phyloP scores from a whole-genome alignment of 2,113 vertebrate species.

The Thermophis baileyi region DNA sequence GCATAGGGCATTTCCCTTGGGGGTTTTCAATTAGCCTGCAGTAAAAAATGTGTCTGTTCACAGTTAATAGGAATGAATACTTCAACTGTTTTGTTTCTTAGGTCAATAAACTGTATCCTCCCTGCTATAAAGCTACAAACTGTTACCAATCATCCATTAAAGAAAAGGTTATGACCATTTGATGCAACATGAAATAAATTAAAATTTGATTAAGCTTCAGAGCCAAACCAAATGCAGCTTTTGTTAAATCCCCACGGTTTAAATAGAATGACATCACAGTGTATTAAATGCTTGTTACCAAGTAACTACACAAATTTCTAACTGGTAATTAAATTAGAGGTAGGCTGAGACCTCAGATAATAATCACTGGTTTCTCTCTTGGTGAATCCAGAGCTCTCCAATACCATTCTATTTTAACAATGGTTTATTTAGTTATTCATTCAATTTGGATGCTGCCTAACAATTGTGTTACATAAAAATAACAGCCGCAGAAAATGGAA shows the following conservation, averaged over 20 bases:
- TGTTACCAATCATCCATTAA: not conserved
- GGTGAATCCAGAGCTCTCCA: not conserved
- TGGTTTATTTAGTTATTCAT: not conserved
- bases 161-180: slow-evolving; percentile 17
- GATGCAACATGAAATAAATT: not conserved
- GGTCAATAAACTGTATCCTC: slow-evolving; percentile 13
- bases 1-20: slow-evolving; percentile 16
- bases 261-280: not conserved
- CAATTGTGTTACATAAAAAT: not conserved
- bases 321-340: not conserved
- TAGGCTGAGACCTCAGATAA: not conserved
- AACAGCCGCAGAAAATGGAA: not conserved
- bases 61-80: not conserved
- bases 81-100: slow-evolving; percentile 13
- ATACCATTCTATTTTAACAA: not conserved
- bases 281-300: not conserved
- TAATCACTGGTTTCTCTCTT: slow-evolving; percentile 1
- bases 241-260: not conserved
- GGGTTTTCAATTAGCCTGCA: slow-evolving; percentile 10
- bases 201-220: slow-evolving; percentile 8
- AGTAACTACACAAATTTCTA: not conserved
- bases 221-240: not conserved
- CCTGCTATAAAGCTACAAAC: slow-evolving; percentile 12
- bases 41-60: not conserved
- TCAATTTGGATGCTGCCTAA: not conserved